A percentile compares a stretch with the other conserved stretches of the same genome.
Conservation (phyloP, 1,140 invertebrate species). For the Drosophila mojavensis region DNA sequence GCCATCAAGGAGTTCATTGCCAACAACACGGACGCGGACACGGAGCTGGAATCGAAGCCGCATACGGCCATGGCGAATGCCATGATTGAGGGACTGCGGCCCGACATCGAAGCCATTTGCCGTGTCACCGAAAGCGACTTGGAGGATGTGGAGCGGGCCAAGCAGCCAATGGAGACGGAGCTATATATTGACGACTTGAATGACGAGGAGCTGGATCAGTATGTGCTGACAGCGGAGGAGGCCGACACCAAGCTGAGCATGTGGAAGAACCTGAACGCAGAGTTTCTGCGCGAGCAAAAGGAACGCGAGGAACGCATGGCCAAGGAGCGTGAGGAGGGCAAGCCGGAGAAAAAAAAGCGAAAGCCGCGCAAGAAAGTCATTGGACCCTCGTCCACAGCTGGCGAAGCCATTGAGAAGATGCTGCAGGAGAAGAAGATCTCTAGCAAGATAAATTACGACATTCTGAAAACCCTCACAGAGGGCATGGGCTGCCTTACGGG, state of each 20-base stretch:
- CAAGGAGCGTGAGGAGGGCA: constrained; percentile 91
- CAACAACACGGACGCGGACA: constrained; percentile 58
- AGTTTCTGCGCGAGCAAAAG: constrained; percentile 93
- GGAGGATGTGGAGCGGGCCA: constrained; percentile 63
- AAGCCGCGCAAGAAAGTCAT: constrained; percentile 86
- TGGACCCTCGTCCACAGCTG: constrained; percentile 91
- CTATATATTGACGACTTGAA: constrained; percentile 93
- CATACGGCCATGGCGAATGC: constrained; percentile 21
- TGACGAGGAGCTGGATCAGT: constrained; percentile 94
- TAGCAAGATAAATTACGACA: constrained; percentile 98
- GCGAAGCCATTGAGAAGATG: constrained; percentile 97
- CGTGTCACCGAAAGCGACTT: constrained; percentile 68
- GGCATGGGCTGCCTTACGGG: constrained; percentile 48
- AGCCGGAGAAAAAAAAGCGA: constrained; percentile 90
- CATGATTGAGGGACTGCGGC: constrained; percentile 73
- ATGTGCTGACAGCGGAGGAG: constrained; percentile 94
- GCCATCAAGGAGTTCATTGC: constrained; percentile 85
- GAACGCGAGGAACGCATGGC: constrained; percentile 91
- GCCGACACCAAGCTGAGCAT: constrained; percentile 90
- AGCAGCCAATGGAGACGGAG: constrained; percentile 85
- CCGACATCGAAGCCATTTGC: constrained; percentile 81
- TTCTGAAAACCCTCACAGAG: constrained; percentile 89
- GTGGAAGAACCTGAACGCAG: constrained; percentile 94
- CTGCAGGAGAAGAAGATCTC: constrained; percentile 97
- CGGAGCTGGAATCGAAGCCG: constrained; percentile 11